Base-by-base conservation (phyloP, 2,113 vertebrate genomes). In the Lophotis ruficrista region DNA sequence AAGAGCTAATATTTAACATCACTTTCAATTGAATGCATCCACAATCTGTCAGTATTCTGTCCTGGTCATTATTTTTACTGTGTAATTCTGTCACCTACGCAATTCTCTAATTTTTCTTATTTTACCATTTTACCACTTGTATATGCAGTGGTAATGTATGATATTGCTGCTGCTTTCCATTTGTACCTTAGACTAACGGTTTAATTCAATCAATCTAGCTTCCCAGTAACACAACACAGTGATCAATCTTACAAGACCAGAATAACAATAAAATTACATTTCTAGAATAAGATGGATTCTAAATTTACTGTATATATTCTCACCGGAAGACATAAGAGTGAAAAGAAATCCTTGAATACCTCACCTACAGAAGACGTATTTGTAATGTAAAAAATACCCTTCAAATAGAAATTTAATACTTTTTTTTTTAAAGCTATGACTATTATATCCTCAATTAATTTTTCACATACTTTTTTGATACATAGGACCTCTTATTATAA, bases 231-330 rank as follows among this genome's bases (percentile, higher is more conserved):
- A 78, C 41, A 94, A 68, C 56, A 62, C 1, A 2, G 82, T 82
- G 79, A 96, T 97, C 93, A 95, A 92, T 97, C 96, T 93, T 82
- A 62, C 50, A 72, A 87, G 54, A 93, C n/a, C 50, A 87, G 61
- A 93, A 75, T 87, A 97, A 94, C 85, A 95, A 84, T 90, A 96
- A 95, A 96, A 95, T 80, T 77, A 54, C 78, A 76, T 96, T 96
- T 95, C 72, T 80, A 85, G 90, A 82, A 64, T 87, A 92, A 92
- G 93, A 96, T 72, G 68, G 70, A 93, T 96, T 92, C 81, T 85
- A 76, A 92, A 91, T 87, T 87, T 96, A 41, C 51, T 79, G 57
- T 89, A 56, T 81, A 21, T 69, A 83, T 61, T 80, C 72, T 89
- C 53, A 62, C 33, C 0, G 4, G 83, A 92, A 94, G 79, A 77